Conservation (phyloP, 1,140 invertebrate genomes). For the Pogonomyrmex californicus region DNA sequence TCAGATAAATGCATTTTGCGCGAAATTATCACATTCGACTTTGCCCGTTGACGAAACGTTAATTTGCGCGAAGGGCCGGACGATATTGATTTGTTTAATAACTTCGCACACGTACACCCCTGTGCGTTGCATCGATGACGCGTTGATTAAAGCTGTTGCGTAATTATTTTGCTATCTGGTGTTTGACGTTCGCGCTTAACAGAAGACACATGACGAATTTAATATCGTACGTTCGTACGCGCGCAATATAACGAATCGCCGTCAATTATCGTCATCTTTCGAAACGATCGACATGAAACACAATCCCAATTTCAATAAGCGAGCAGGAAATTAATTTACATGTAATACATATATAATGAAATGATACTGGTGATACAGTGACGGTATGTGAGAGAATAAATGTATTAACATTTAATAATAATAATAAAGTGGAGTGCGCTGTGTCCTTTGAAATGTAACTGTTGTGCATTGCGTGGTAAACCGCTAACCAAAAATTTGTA, state of each 20-base stretch:
- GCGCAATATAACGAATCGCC: constrained; percentile 3
- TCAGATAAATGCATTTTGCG: constrained; percentile 25
- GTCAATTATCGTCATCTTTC: constrained; percentile 59
- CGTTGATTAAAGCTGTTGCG: constrained; percentile 55
- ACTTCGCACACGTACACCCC: not conserved
- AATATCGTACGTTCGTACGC: constrained; percentile 30
- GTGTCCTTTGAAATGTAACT: constrained; percentile 15
- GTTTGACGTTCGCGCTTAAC: constrained; percentile 32
- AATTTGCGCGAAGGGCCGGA: constrained; percentile 36
- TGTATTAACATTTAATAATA: constrained; percentile 40
- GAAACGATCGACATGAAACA: not conserved
- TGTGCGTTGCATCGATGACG: constrained; percentile 36
- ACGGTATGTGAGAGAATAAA: constrained; percentile 34
- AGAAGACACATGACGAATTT: constrained; percentile 56
- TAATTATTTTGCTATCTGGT: constrained; percentile 63
- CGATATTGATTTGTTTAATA: constrained; percentile 62
- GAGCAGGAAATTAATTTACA: constrained; percentile 60
- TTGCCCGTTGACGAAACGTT: constrained; percentile 54
- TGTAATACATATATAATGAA: constrained; percentile 41
- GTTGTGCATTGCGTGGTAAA: not conserved
- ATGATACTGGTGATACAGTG: not conserved
- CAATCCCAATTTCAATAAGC: constrained; percentile 46
- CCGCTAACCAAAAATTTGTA: constrained; percentile 30
- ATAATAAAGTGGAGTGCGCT: constrained; percentile 27
- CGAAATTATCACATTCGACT: constrained; percentile 50